Base-by-base conservation (phyloP, 2,797 vertebrate genomes). In the Pseudotriccus pelzelni region DNA sequence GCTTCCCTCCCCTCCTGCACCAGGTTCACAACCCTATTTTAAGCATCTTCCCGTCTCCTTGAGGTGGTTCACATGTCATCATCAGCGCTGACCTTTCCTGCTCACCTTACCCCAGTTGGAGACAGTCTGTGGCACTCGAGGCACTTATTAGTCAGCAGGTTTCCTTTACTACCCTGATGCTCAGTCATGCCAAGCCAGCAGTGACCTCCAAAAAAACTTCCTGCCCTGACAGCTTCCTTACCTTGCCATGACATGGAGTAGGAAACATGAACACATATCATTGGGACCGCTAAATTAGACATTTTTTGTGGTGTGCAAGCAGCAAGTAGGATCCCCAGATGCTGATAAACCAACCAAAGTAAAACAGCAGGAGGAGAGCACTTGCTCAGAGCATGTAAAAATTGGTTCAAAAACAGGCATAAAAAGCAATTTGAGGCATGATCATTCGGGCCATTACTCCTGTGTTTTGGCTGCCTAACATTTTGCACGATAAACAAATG, bases 401-500 rank as follows among this genome's bases (percentile, higher is more conserved):
- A 1, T n/a, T 75, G 56, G 63, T 53, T 89, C 56, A 84, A 84
- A 82, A 69, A 69, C 3, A 56, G 70, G 27, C 10, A 34, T 15
- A 66, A 93, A 87, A 93, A 53, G n/a, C 50, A 59, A 36, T 72
- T 23, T 55, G 20, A 79, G 12, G 25, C 41, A 74, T 0, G 0
- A 56, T 67, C 73, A 37, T 34, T 72, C 32, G 58, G 59, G 50
- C 11, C 4, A 1, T 36, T 90, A 59, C 41, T 59, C 44, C 44
- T 66, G 13, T 68, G 68, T 80, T 89, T 84, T 74, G 60, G 44
- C 20, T 82, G 41, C 37, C 80, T 74, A 82, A 77, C 9, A 43
- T 90, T 93, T 77, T 74, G 30, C 52, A 77, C 53, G 60, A 84
- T 82, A 90, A 95, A 93, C 44, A 84, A 64, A 59, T 46, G 87